These are phyloP conservation scores for Exephanes ischioxanthus DNA, from an alignment of 2,888 invertebrate species.

Conservation along the genomic window DNA sequence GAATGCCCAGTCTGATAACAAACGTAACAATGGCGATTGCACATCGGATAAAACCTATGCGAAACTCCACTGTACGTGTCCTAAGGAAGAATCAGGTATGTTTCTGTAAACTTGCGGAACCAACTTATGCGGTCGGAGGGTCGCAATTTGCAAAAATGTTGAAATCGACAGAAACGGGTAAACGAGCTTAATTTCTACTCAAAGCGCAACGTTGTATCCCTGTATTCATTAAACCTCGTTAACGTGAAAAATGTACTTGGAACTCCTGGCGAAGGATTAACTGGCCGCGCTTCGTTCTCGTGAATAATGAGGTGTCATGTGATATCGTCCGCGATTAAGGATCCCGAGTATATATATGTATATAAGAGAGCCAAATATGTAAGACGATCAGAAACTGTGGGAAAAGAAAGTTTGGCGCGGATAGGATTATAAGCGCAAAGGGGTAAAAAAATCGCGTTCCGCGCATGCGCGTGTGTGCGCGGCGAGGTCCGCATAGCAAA, in stretches of 20 bases:
- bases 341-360: not conserved
- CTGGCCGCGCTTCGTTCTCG: slow-evolving; percentile 23
- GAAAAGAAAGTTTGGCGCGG: slow-evolving; percentile 58
- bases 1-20: too few relatives aligned
- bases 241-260: slow-evolving; percentile 38
- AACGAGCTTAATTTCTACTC: too few relatives aligned
- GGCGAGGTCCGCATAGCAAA: slow-evolving; percentile 49
- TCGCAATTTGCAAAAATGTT: too few relatives aligned
- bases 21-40: too few relatives aligned
- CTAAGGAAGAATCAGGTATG: too few relatives aligned
- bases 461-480: not conserved
- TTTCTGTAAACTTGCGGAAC: too few relatives aligned
- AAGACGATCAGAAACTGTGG: slow-evolving; percentile 42
- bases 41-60: too few relatives aligned
- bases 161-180: too few relatives aligned
- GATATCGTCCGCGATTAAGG: slow-evolving; percentile 9
- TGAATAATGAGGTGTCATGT: slow-evolving; percentile 38
- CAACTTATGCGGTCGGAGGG: too few relatives aligned
- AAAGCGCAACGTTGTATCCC: not conserved
- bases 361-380: not conserved
- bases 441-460: slow-evolving; percentile 19
- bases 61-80: too few relatives aligned
- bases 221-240: slow-evolving; percentile 10
- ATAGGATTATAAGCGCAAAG: slow-evolving; percentile 37
- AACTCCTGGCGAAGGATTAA: slow-evolving; percentile 18